These are phyloP conservation scores for Leptatherina wallacei DNA, from an alignment of 2,797 vertebrate genomes.

Conservation along the genomic window DNA sequence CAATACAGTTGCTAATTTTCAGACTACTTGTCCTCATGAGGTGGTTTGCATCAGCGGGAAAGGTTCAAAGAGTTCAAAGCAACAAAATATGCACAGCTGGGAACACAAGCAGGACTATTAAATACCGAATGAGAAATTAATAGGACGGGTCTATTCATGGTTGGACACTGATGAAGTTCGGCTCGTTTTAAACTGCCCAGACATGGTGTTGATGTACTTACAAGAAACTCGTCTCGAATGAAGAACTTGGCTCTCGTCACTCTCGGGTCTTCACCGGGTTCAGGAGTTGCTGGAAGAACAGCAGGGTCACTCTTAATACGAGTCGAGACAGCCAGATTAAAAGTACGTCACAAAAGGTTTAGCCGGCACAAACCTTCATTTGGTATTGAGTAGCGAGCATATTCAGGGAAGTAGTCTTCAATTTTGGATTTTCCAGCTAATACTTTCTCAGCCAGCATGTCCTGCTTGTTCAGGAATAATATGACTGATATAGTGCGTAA, in stretches of 20 bases:
- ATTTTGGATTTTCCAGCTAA: conserved; percentile 99
- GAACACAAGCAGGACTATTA: conserved; percentile 1
- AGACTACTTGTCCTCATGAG: background rate
- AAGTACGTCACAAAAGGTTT: background rate
- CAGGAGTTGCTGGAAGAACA: conserved; percentile 88
- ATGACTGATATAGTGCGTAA: conserved; percentile 98
- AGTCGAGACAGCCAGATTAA: rapidly evolving
- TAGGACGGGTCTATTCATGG: background rate
- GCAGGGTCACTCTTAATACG: conserved; percentile 11
- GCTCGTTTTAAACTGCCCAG: background rate
- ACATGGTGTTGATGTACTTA: conserved; percentile 71
- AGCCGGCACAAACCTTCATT: conserved; percentile 89
- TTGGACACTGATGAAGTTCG: background rate
- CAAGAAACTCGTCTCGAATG: conserved; percentile 97
- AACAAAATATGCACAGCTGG: background rate
- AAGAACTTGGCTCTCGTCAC: conserved; percentile 99
- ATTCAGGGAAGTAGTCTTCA: conserved; percentile 99
- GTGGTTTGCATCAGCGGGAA: background rate
- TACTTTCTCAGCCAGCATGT: conserved; percentile 99
- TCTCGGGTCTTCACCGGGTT: conserved; percentile 96
- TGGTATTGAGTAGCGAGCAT: conserved; percentile 95
- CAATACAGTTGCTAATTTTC: background rate
- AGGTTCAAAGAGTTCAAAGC: conserved; percentile 15
- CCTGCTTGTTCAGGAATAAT: conserved; percentile 98
- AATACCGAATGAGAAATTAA: conserved; percentile 19